Evolutionary conservation across 2,113 vertebrate genomes (phyloP).

Genomic region (Eretmochelys imbricata): DNA sequence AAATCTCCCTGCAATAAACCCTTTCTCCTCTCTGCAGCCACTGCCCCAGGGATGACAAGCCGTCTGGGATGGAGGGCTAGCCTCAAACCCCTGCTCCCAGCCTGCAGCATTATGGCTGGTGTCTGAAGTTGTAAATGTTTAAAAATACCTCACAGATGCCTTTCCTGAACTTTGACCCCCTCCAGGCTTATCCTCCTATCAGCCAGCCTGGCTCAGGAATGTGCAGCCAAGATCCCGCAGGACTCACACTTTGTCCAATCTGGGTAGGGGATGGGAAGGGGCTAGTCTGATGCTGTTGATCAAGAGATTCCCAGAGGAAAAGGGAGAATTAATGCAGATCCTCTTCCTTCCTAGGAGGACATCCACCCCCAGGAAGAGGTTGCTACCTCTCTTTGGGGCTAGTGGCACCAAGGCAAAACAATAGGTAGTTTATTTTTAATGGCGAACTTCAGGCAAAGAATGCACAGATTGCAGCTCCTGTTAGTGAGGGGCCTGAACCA

Average conservation of each 20-base stretch:
- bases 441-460: background rate
- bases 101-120: background rate
- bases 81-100: background rate
- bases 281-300: background rate
- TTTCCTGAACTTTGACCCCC: conserved; percentile 43
- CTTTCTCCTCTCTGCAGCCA: background rate
- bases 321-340: background rate
- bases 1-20: background rate
- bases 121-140: background rate
- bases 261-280: fast-evolving
- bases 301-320: background rate
- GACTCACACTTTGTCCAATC: fast-evolving
- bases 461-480: fast-evolving
- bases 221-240: fast-evolving
- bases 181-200: fast-evolving
- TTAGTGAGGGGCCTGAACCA: background rate
- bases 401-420: background rate
- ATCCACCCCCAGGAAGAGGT: background rate
- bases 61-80: background rate
- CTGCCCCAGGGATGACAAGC: background rate
- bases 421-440: background rate
- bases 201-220: background rate
- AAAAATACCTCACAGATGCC: conserved; percentile 60
- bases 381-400: background rate
- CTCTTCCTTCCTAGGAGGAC: background rate